Base-by-base conservation (phyloP, 1,140 invertebrate genomes). In the Hyles vespertilio region DNA sequence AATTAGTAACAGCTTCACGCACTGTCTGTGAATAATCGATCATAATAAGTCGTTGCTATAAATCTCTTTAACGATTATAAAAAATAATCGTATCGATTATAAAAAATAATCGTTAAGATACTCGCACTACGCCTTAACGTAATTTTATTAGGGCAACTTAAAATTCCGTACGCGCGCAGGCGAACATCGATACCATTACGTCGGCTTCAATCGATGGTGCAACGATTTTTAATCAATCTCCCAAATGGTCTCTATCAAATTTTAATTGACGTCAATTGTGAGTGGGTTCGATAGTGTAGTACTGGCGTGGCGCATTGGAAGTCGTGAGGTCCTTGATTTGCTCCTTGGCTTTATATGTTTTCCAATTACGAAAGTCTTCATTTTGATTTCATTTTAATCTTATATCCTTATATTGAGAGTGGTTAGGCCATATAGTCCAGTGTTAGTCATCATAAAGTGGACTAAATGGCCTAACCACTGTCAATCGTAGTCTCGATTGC, bases 211-310 rank as follows among this genome's bases (percentile, higher is more conserved):
- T 79, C 72, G 69, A 69, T 77, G 67, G 61, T 61, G 65, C 70
- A 81, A 75, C 74, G 76, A 81, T 72, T 77, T 77, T 77, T 74
- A 77, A 81, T 79, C 76, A 73, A 78, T 79, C 75, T 74, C 75
- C 62, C 61, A 74, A 78, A 80, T 76, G 68, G 65, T 71, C 75
- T 74, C 67, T 77, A 72, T 77, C 74, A 74, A 74, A 77, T 69
- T 40, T 77, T 77, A 77, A 77, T 77, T 79, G 76, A 74, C 74
- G 64, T 77, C 61, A 67, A 68, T 73, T 72, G 68, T 69, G 67
- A 73, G 63, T 61, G 51, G 63, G 58, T 66, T 61, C 44, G 10
- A 9, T 66, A 67, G 66, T 64, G 61, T 70, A 68, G 68, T 56
- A 67, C 61, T 72, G 67, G 46, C 56, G 51, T 54, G 63, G 61